Evolutionary conservation across 2,113 vertebrate species (phyloP), one percentile per base, ranked within the genome.

Genomic region (Redunca redunca): DNA sequence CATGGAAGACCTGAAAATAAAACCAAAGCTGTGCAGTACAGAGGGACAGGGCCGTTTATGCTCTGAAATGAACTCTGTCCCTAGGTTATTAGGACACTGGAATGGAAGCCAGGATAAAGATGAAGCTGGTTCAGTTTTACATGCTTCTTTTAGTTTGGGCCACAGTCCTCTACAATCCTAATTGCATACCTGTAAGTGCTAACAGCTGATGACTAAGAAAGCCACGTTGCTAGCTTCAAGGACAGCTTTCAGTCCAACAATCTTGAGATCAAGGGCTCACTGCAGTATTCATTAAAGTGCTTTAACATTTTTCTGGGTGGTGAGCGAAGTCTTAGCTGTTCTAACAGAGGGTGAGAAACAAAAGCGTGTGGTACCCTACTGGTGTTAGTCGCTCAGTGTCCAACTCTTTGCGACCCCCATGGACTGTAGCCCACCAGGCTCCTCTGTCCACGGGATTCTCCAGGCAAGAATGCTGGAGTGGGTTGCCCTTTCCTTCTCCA

Each of bases 1-100:
- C 99, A 1, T 99, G 99, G 97, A 99, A 99, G 88, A 99, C 99
- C 99, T 99, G 96, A 48, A 97, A 88, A 17, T 7, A 96, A 71
- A 77, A 57, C 8, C 50, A 36, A 40, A 55, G 14, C 21, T 14
- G 8, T 2, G 62, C 1, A 3, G 62, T 36, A 85, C 17, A 33
- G 13, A 8, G 55, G 53, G 10, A 5, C 9, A 14, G 58, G 48
- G 43, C 50, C 12, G 3, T 4, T 7, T 1, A 16, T 28, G 67
- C n/a, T 85, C 67, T 14, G 15, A 23, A 33, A 58, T 10, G 30
- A 40, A 60, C 21, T 23, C 81, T 26, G 36, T 40, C 57, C 11
- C 60, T 9, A 30, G 55, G 40, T 30, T 12, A 96, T 16, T 1
- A 82, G 40, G 52, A 52, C 53, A 13, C n/a, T 87, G 57, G 43